Percentiles rank a stretch among this genome's conserved stretches.
phyloP scores from a whole-genome alignment of 2,113 vertebrate genomes.

The Taurulus bubalis region DNA sequence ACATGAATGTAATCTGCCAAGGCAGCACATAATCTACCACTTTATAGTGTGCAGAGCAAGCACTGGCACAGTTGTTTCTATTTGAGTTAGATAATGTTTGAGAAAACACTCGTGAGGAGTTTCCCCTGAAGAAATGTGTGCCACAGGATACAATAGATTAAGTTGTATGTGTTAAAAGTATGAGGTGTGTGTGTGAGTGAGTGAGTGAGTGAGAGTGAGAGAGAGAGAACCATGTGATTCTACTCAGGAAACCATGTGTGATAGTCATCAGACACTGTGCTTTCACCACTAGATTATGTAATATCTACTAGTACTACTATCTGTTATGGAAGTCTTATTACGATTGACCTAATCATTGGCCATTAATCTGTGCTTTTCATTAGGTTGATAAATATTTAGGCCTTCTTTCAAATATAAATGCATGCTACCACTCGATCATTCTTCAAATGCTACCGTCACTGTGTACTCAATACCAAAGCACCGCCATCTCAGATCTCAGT shows the following conservation, averaged over 20 bases:
- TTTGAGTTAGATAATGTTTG: neutral
- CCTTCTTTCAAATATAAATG: neutral
- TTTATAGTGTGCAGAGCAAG: neutral
- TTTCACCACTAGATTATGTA: neutral
- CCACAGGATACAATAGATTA: neutral
- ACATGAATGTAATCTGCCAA: no score
- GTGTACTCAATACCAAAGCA: neutral
- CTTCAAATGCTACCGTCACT: neutral
- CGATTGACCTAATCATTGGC: neutral
- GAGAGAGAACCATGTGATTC: neutral
- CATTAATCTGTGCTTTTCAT: neutral
- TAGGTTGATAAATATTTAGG: neutral
- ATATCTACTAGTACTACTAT: neutral
- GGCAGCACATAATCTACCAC: no score
- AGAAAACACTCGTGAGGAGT: neutral
- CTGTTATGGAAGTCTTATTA: neutral
- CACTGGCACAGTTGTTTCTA: neutral
- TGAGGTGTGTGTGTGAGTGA: constrained; percentile 2
- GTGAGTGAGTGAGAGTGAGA: no score
- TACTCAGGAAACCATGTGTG: neutral
- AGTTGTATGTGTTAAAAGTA: constrained; percentile 34
- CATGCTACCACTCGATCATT: neutral
- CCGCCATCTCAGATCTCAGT: neutral
- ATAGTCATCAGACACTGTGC: no score
- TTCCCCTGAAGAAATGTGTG: neutral